Percentiles rank a stretch among this genome's conserved stretches.
phyloP scores from a whole-genome alignment of 2,797 vertebrate species.

The Myoxocephalus aenaeus region DNA sequence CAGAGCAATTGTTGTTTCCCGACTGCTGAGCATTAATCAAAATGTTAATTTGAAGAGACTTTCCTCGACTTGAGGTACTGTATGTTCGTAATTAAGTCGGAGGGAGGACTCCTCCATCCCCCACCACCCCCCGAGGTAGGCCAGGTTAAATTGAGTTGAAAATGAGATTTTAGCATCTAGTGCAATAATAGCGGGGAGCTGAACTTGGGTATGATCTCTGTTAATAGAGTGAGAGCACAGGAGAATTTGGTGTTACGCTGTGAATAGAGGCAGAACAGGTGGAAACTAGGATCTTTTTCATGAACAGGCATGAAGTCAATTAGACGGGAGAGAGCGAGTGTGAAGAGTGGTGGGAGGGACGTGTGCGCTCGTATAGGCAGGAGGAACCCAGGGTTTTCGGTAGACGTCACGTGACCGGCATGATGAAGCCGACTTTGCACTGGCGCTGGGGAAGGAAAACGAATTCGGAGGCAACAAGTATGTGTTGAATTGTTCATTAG shows the following conservation, averaged over 20 bases:
- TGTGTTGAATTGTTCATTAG: not conserved
- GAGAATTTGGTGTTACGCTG: conserved; percentile 86
- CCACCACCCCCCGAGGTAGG: conserved; percentile 72
- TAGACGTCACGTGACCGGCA: conserved; percentile 48
- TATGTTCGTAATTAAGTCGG: conserved; percentile 72
- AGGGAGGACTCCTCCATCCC: conserved; percentile 55
- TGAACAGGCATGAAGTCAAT: conserved; percentile 89
- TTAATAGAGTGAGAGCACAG: conserved; percentile 89
- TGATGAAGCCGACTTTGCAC: conserved; percentile 30
- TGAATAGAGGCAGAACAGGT: conserved; percentile 86
- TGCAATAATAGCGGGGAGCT: conserved; percentile 85
- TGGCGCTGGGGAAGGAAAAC: conserved; percentile 8
- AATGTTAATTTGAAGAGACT: conserved; percentile 35
- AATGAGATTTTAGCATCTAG: conserved; percentile 88
- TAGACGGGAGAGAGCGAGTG: conserved; percentile 81
- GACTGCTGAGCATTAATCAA: conserved; percentile 19
- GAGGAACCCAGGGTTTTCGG: conserved; percentile 53
- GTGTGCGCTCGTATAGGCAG: conserved; percentile 47
- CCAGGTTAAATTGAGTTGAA: conserved; percentile 90
- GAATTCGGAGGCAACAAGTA: conserved; percentile 6
- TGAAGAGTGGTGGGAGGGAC: conserved; percentile 72
- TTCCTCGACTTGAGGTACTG: conserved; percentile 37
- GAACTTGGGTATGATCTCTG: conserved; percentile 85
- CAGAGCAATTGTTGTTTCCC: conserved; percentile 24
- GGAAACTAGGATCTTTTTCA: conserved; percentile 83